These are phyloP conservation scores for Xerus inauris DNA, from an alignment of 2,113 vertebrate genomes.

Conservation along the genomic window DNA sequence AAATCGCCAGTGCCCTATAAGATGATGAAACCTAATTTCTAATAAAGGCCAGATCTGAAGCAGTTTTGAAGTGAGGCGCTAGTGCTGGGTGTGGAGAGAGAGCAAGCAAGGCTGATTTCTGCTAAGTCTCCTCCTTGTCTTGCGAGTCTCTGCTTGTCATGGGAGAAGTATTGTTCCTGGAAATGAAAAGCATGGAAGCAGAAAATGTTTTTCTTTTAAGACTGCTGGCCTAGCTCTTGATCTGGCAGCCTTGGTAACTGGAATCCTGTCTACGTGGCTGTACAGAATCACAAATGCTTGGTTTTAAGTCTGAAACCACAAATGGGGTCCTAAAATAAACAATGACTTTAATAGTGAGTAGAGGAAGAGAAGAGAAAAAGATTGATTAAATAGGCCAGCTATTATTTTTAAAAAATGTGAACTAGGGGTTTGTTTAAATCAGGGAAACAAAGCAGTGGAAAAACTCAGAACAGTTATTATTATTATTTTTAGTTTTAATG, in stretches of 20 bases:
- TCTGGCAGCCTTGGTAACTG: not conserved
- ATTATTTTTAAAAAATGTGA: not conserved
- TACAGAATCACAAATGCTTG: not conserved
- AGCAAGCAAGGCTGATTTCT: not conserved
- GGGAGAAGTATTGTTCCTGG: conserved; percentile 26
- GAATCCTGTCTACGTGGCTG: not conserved
- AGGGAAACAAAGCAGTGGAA: not conserved
- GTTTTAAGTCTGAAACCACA: conserved; percentile 24
- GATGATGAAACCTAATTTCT: conserved; percentile 18
- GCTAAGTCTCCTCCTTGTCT: not conserved
- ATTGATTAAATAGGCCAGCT: not conserved
- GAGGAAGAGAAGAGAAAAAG: conserved; percentile 26
- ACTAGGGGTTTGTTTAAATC: conserved; percentile 9
- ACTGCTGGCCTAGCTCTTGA: not conserved
- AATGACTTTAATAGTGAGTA: not conserved
- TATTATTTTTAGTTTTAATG: not conserved
- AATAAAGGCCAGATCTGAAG: not conserved
- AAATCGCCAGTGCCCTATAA: not conserved
- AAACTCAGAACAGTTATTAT: not conserved
- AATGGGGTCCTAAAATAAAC: not conserved
- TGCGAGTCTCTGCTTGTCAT: not conserved
- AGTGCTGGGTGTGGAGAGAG: not conserved
- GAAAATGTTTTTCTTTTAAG: conserved; percentile 37
- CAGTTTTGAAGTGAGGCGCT: not conserved
- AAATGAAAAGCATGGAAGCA: conserved; percentile 8